phyloP scores from a whole-genome alignment of 2,888 invertebrate genomes.

The Dinocampus coccinellae region DNA sequence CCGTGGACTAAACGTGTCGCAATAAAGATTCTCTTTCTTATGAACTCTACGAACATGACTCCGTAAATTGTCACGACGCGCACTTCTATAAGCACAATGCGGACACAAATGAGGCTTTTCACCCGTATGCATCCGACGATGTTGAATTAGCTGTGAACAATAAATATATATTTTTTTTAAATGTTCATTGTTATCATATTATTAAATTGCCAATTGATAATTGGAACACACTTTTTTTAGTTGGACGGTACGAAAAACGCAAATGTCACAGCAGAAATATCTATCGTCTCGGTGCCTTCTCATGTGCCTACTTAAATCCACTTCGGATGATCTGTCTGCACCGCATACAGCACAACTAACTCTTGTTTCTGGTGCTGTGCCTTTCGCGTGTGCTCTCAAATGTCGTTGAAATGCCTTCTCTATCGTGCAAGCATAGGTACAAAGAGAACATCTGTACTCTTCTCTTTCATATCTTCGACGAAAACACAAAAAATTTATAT shows the following conservation, averaged over 20 bases:
- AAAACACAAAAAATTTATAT: neutral
- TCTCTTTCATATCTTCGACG: slow-evolving; percentile 71
- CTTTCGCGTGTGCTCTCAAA: slow-evolving; percentile 69
- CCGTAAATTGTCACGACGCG: slow-evolving; percentile 72
- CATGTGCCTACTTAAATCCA: slow-evolving; percentile 71
- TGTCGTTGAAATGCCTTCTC: slow-evolving; percentile 73
- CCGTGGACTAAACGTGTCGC: slow-evolving; percentile 73
- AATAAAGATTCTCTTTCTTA: slow-evolving; percentile 72
- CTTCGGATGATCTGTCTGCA: slow-evolving; percentile 71
- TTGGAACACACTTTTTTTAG: slow-evolving; percentile 71
- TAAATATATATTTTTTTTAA: neutral
- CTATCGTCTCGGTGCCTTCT: slow-evolving; percentile 71
- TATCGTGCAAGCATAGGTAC: slow-evolving; percentile 73
- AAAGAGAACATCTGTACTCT: slow-evolving; percentile 72
- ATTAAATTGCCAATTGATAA: too few relatives aligned
- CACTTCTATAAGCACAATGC: slow-evolving; percentile 73
- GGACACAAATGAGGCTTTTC: slow-evolving; percentile 74
- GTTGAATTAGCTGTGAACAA: slow-evolving; percentile 70
- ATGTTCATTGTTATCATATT: neutral
- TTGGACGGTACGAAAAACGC: slow-evolving; percentile 73
- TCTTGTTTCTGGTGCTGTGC: slow-evolving; percentile 66
- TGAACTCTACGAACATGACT: slow-evolving; percentile 73
- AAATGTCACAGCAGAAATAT: slow-evolving; percentile 72
- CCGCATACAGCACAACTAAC: slow-evolving; percentile 73
- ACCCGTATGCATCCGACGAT: slow-evolving; percentile 73